Conservation (phyloP, 2,113 vertebrate genomes). For the Callochromis pleurospilus region DNA sequence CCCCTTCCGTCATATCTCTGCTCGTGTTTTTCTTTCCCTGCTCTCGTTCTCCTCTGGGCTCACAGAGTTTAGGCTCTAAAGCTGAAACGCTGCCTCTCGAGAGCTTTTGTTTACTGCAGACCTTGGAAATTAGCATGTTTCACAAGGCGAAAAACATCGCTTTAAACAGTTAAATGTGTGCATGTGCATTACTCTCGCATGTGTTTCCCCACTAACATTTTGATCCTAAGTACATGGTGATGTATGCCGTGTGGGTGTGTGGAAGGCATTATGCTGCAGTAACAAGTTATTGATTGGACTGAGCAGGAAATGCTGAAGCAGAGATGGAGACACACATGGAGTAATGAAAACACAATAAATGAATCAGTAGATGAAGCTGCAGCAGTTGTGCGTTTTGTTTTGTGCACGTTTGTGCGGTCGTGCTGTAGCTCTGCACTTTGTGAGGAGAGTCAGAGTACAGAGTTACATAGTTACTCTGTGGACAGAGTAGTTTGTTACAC, state of each 20-base stretch:
- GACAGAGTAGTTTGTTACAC: neutral
- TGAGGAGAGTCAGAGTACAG: neutral
- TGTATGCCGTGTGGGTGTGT: neutral
- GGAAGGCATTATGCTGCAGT: slow-evolving; percentile 47
- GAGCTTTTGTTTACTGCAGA: slow-evolving; percentile 50
- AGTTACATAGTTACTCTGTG: neutral
- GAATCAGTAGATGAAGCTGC: neutral
- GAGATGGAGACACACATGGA: neutral
- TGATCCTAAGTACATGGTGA: neutral
- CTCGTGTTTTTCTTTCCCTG: neutral
- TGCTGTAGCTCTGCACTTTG: neutral
- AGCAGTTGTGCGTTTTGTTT: neutral
- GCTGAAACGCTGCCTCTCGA: slow-evolving; percentile 30
- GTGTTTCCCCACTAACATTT: neutral
- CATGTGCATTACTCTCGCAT: neutral
- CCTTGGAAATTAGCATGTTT: slow-evolving; percentile 49
- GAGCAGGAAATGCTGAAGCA: slow-evolving; percentile 18
- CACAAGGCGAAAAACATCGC: neutral
- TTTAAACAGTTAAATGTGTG: neutral
- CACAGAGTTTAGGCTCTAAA: slow-evolving; percentile 23
- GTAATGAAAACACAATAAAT: neutral
- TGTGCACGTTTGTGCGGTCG: neutral
- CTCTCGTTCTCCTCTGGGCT: slow-evolving; percentile 20
- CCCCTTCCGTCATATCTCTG: neutral
- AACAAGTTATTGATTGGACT: slow-evolving; percentile 61